Evolutionary conservation across 2,113 vertebrate genomes (phyloP), one percentile per base, ranked within the genome.

Genomic region (Synodontis membranacea): DNA sequence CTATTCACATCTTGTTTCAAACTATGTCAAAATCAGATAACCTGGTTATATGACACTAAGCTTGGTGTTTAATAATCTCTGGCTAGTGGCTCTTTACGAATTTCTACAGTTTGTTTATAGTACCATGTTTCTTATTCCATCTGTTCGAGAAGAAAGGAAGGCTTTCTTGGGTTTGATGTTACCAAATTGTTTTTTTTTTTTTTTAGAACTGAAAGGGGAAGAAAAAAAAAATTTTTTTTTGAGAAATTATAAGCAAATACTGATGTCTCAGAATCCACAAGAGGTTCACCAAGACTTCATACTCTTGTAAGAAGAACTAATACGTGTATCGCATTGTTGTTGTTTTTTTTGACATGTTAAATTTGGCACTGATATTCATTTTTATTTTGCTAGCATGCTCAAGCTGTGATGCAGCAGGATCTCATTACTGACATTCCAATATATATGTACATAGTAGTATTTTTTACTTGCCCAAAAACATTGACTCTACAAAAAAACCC

Each of bases 361-460:
- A 91, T 94, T 95, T 95, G 94, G 95, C 95, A 95, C 95, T 90
- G 92, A 92, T 92, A 88, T 86, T 85, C 42, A 44, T 31, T 31
- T n/a, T 42, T 23, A 42, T 75, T 80, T 39, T 78, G 42, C 56
- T 72, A 42, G 31, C 56, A 39, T 83, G 72, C 80, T 87, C n/a
- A 82, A 85, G 74, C 84, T 82, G 46, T 80, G 76, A 60, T 66
- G 83, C 86, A 91, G 93, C 91, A 84, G 86, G 90, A 92, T 92
- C 92, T 85, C 42, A 88, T 87, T 79, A 88, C 84, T 19, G 82
- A 94, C 94, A 95, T 95, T 94, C 93, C 93, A 89, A 94, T 93
- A 90, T 48, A 48, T 80, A 80, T 25, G 78, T 93, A 94, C 93
- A 92, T 90, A 86, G 92, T 85, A 90, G 92, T 81, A 92, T 91